phyloP scores from a whole-genome alignment of 2,888 invertebrate species.

The Napeogenes sylphis region DNA sequence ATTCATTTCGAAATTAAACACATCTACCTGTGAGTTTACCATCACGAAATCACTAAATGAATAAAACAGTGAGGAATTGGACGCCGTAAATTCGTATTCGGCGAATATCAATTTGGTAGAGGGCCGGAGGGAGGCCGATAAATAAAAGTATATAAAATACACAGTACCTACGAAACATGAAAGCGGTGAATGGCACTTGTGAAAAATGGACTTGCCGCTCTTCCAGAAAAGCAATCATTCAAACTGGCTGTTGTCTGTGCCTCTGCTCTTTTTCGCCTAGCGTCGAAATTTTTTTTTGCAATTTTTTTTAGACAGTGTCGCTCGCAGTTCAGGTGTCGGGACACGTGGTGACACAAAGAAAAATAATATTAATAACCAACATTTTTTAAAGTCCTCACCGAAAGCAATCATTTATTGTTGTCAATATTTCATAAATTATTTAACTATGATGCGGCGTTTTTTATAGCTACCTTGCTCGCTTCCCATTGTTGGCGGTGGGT shows the following conservation, averaged over 20 bases:
- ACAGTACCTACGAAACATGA: slow-evolving; percentile 66
- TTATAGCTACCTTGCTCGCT: slow-evolving; percentile 52
- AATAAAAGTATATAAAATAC: slow-evolving; percentile 71
- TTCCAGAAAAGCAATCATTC: slow-evolving; percentile 78
- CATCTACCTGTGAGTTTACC: slow-evolving; percentile 74
- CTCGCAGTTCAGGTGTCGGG: slow-evolving; percentile 75
- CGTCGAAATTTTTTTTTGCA: slow-evolving; percentile 59
- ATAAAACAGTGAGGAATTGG: slow-evolving; percentile 74
- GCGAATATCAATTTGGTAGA: slow-evolving; percentile 73
- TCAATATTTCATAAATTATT: slow-evolving; percentile 78
- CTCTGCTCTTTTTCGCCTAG: slow-evolving; percentile 72
- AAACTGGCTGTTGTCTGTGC: slow-evolving; percentile 77
- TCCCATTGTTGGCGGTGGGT: slow-evolving; percentile 58
- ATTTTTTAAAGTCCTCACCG: slow-evolving; percentile 71
- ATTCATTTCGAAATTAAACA: slow-evolving; percentile 77
- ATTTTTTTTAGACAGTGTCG: slow-evolving; percentile 71
- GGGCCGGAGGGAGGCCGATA: slow-evolving; percentile 59
- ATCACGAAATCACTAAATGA: slow-evolving; percentile 74
- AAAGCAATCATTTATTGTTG: slow-evolving; percentile 69
- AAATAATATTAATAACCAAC: slow-evolving; percentile 76
- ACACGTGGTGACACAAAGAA: slow-evolving; percentile 76
- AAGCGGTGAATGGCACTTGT: slow-evolving; percentile 78
- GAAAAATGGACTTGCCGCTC: slow-evolving; percentile 78
- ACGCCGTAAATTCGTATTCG: slow-evolving; percentile 68
- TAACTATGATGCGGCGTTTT: slow-evolving; percentile 72